Conservation (phyloP, 1,140 invertebrate genomes). For the Drosophila bipectinata region DNA sequence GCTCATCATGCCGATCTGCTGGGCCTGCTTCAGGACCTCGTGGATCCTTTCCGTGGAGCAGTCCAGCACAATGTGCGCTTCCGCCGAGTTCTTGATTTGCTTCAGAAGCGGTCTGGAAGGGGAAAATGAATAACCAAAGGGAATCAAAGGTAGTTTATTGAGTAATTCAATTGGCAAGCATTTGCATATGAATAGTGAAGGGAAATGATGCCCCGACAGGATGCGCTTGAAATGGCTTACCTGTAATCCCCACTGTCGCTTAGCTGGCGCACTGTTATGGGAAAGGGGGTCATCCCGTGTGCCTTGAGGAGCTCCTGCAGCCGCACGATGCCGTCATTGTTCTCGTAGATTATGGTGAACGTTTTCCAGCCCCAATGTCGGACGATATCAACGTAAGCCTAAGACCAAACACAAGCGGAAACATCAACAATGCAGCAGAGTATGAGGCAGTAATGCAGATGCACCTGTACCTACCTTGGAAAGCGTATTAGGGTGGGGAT, state of each 20-base stretch:
- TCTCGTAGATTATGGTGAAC: conserved; percentile 98
- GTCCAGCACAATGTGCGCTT: conserved; percentile 96
- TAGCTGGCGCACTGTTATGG: conserved; percentile 91
- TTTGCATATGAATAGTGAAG: too few relatives aligned
- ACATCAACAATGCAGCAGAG: conserved; percentile 14
- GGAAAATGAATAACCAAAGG: not conserved
- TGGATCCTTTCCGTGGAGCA: conserved; percentile 93
- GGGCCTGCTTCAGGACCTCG: conserved; percentile 94
- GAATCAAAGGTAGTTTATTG: not conserved
- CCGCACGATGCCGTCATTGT: conserved; percentile 95
- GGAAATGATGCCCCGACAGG: not conserved
- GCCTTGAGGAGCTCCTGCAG: conserved; percentile 96
- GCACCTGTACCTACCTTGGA: conserved; percentile 88
- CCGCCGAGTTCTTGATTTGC: conserved; percentile 95
- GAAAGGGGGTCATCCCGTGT: conserved; percentile 92
- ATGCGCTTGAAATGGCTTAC: conserved; percentile 83
- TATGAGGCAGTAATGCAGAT: not conserved
- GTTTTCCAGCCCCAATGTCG: conserved; percentile 95
- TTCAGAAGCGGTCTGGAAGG: conserved; percentile 91
- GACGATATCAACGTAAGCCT: conserved; percentile 96
- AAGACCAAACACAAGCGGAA: conserved; percentile 43
- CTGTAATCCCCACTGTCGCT: conserved; percentile 92
- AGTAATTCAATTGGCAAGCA: too few relatives aligned
- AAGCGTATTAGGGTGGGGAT: conserved; percentile 94
- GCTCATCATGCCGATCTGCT: conserved; percentile 98